These are phyloP conservation scores for Corythaixoides concolor DNA, from an alignment of 2,113 vertebrate species.

Conservation along the genomic window DNA sequence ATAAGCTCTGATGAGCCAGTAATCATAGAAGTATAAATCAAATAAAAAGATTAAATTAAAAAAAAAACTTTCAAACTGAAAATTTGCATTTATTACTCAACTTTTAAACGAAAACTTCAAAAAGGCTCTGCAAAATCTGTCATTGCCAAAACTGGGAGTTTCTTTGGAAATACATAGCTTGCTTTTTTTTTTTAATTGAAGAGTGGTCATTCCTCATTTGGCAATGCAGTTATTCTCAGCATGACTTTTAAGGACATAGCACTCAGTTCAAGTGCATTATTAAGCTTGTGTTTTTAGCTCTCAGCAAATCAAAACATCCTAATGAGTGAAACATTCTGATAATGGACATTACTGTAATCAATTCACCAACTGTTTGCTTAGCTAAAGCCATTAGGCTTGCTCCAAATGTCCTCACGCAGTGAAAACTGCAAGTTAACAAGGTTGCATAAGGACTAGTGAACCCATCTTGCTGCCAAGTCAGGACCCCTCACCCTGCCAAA, in stretches of 20 bases:
- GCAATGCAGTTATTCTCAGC: not conserved
- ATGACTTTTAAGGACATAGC: not conserved
- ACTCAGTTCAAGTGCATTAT: not conserved
- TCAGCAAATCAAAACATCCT: constrained; percentile 6
- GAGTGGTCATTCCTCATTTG: not conserved
- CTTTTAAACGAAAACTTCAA: not conserved
- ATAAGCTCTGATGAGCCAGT: not conserved
- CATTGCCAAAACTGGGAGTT: not conserved
- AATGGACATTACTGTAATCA: not conserved
- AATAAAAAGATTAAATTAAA: not conserved
- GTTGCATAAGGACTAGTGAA: not conserved
- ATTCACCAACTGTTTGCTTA: not conserved
- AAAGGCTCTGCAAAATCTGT: not conserved
- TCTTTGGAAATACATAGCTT: not conserved
- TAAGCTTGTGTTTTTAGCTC: not conserved
- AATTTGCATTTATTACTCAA: not conserved
- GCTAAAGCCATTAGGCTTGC: constrained; percentile 30
- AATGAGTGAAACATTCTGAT: constrained; percentile 28
- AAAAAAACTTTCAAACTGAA: too few relatives aligned
- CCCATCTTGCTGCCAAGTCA: not conserved
- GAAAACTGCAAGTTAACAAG: not conserved
- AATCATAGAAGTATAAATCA: not conserved
- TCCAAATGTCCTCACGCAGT: not conserved
- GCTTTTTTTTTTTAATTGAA: not conserved
- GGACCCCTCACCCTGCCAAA: fast-evolving